phyloP scores from a whole-genome alignment of 2,797 vertebrate species.

The Hydrophis major region DNA sequence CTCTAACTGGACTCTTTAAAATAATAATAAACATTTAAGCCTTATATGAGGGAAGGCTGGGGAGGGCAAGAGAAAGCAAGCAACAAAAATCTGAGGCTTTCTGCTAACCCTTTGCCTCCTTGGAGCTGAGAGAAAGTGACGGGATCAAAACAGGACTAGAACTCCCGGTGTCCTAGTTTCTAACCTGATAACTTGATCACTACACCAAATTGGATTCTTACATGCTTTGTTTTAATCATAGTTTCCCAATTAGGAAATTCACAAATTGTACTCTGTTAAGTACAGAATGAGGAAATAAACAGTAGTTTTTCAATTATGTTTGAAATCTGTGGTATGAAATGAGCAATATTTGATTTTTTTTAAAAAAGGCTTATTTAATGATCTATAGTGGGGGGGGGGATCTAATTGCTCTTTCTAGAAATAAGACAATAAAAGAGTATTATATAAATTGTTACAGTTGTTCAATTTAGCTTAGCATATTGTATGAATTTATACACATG shows the following conservation, averaged over 20 bases:
- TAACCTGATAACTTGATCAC: background rate
- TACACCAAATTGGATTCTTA: background rate
- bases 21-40: background rate
- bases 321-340: background rate
- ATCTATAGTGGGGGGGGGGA: background rate
- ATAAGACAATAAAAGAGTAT: background rate
- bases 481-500: background rate
- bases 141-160: background rate
- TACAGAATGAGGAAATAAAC: background rate
- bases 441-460: background rate
- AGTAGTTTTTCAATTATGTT: background rate
- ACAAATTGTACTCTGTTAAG: background rate
- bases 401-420: background rate
- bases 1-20: background rate
- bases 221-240: background rate
- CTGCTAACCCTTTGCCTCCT: background rate
- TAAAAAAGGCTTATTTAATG: background rate
- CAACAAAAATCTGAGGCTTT: background rate
- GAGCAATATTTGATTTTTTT: background rate
- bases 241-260: background rate
- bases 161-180: background rate
- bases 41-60: background rate
- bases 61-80: background rate
- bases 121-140: background rate
- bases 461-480: background rate